phyloP scores from a whole-genome alignment of 2,888 invertebrate species.

The Rhagium mordax region DNA sequence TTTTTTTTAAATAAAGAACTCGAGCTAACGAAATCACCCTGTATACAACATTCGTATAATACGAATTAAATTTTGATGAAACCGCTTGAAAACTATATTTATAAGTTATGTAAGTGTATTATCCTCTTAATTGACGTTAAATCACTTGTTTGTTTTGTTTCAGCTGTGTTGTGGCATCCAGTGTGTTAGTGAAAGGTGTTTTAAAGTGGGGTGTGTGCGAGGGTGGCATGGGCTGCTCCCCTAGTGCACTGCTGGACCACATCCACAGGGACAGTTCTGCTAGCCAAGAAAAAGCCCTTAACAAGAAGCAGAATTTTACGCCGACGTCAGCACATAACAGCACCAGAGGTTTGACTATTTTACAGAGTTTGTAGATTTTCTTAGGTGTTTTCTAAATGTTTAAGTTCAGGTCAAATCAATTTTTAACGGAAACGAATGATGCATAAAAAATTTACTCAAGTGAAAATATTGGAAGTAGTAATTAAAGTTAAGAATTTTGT shows the following conservation, averaged over 20 bases:
- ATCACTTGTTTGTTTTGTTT: neutral
- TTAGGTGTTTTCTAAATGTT: neutral
- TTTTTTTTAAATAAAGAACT: too few relatives aligned
- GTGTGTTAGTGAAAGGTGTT: slow-evolving; percentile 7
- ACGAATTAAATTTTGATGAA: too few relatives aligned
- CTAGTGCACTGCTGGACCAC: slow-evolving; percentile 77
- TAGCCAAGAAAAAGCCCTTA: slow-evolving; percentile 59
- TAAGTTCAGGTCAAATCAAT: neutral
- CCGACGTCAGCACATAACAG: slow-evolving; percentile 3
- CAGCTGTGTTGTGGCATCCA: neutral
- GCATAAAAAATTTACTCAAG: too few relatives aligned
- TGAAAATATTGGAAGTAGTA: too few relatives aligned
- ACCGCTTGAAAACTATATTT: too few relatives aligned
- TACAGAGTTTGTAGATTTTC: neutral
- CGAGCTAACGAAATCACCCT: too few relatives aligned
- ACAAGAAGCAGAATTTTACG: slow-evolving; percentile 32
- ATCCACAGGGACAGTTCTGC: slow-evolving; percentile 74
- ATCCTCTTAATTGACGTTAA: neutral
- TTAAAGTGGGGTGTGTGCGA: slow-evolving; percentile 44
- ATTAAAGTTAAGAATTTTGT: too few relatives aligned
- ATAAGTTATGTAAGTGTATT: too few relatives aligned
- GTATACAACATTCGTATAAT: too few relatives aligned
- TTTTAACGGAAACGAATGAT: too few relatives aligned
- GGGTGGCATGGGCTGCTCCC: slow-evolving; percentile 76
- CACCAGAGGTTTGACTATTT: slow-evolving; percentile 17